Evolutionary conservation across 2,888 invertebrate species (phyloP).

Genomic region (Cerceris ruficornis): DNA sequence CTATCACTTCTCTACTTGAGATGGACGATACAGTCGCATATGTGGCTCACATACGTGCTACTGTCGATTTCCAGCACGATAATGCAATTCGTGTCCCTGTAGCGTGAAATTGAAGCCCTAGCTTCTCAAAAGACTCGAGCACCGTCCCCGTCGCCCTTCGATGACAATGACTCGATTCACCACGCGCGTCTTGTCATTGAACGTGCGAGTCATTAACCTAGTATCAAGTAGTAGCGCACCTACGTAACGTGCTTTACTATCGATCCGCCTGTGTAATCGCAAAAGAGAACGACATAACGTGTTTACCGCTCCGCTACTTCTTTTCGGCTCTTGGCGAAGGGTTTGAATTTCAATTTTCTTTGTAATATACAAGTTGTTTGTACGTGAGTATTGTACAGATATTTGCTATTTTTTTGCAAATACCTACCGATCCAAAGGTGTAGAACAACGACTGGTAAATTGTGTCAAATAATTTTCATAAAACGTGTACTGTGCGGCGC

Average conservation of each 20-base stretch:
- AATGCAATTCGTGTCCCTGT: constrained; percentile 23
- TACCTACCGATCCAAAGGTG: too few relatives aligned
- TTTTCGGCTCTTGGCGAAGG: background rate
- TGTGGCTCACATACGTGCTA: background rate
- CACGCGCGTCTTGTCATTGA: constrained; percentile 57
- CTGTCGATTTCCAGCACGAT: constrained; percentile 40
- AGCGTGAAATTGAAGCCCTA: constrained; percentile 64
- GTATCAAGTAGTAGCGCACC: constrained; percentile 30
- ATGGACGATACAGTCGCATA: background rate
- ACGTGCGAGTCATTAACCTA: constrained; percentile 56
- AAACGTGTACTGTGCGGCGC: background rate
- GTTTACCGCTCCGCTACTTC: constrained; percentile 19
- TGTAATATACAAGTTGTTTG: too few relatives aligned
- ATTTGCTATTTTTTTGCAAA: too few relatives aligned
- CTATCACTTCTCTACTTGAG: background rate
- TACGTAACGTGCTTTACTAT: constrained; percentile 23
- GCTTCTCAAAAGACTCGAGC: constrained; percentile 42
- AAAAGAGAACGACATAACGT: constrained; percentile 16
- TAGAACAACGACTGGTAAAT: too few relatives aligned
- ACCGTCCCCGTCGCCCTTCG: background rate
- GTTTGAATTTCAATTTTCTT: too few relatives aligned
- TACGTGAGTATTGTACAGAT: too few relatives aligned
- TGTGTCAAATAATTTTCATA: too few relatives aligned
- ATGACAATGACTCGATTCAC: constrained; percentile 42
- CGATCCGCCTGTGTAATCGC: constrained; percentile 39